phyloP scores from a whole-genome alignment of 1,140 invertebrate genomes.

The Phenacoccus solenopsis region DNA sequence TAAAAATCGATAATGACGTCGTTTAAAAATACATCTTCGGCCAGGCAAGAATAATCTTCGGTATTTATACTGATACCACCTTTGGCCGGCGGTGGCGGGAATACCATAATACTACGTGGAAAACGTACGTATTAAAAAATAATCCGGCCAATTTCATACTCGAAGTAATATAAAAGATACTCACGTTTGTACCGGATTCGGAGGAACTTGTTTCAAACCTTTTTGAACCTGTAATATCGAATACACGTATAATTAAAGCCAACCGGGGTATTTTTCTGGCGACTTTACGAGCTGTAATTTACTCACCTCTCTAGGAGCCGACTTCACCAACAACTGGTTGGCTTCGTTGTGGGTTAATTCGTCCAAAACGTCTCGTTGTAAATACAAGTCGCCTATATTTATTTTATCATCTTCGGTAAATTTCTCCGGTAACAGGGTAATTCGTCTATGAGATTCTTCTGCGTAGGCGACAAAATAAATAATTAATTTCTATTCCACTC shows the following conservation, averaged over 20 bases:
- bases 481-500: not conserved
- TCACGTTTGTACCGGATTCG: conserved; percentile 31
- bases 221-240: conserved; percentile 24
- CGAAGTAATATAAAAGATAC: conserved; percentile 27
- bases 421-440: conserved; percentile 60
- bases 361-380: conserved; percentile 40
- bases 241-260: no score
- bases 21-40: conserved; percentile 87
- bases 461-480: conserved; percentile 27
- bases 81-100: conserved; percentile 51
- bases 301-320: conserved; percentile 48
- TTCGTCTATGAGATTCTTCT: conserved; percentile 55
- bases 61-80: conserved; percentile 59
- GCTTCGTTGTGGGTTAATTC: conserved; percentile 61
- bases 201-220: conserved; percentile 25
- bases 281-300: no score
- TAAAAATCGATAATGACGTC: conserved; percentile 98
- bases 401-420: conserved; percentile 49
- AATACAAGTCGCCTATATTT: conserved; percentile 48
- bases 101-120: conserved; percentile 41
- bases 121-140: no score
- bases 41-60: conserved; percentile 81
- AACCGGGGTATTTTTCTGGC: no score
- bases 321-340: conserved; percentile 63
- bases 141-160: not conserved